A percentile compares a stretch with the other conserved stretches of the same genome.
phyloP scores from a whole-genome alignment of 2,888 invertebrate genomes.

The Punctoribates punctum region DNA sequence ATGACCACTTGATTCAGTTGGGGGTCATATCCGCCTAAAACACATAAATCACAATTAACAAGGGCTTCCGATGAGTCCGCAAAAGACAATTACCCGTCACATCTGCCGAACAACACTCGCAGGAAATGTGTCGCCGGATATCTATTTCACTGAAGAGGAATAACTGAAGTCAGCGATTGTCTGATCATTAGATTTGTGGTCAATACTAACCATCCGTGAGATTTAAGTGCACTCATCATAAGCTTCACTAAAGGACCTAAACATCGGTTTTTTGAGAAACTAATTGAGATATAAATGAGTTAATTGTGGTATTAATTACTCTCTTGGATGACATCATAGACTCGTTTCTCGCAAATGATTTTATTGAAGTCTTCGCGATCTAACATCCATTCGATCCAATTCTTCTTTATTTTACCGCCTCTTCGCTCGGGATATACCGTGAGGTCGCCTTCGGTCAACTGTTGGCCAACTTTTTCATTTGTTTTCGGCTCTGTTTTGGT shows the following conservation, averaged over 20 bases:
- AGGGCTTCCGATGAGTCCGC: background rate
- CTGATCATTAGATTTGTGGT: too few relatives aligned
- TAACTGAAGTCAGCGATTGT: slow-evolving; percentile 27
- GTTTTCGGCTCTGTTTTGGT: background rate
- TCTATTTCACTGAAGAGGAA: slow-evolving; percentile 66
- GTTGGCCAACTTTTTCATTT: background rate
- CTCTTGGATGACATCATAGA: slow-evolving; percentile 68
- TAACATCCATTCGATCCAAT: slow-evolving; percentile 60
- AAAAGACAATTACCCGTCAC: slow-evolving; percentile 28
- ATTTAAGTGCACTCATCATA: slow-evolving; percentile 76
- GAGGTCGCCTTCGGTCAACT: background rate
- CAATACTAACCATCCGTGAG: slow-evolving; percentile 67
- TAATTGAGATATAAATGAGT: background rate
- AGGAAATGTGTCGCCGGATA: slow-evolving; percentile 79
- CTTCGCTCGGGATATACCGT: slow-evolving; percentile 65
- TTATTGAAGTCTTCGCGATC: slow-evolving; percentile 68
- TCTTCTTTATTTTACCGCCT: slow-evolving; percentile 60
- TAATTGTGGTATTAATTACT: slow-evolving; percentile 52
- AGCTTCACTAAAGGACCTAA: slow-evolving; percentile 72
- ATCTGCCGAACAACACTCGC: slow-evolving; percentile 71
- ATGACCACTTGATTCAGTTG: slow-evolving; percentile 79
- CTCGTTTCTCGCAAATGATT: slow-evolving; percentile 74
- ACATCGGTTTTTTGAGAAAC: background rate
- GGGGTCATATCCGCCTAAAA: slow-evolving; percentile 72
- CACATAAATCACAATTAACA: slow-evolving; percentile 50